Conservation (phyloP, 2,888 invertebrate genomes). For the Heteromyza rotundicornis region DNA sequence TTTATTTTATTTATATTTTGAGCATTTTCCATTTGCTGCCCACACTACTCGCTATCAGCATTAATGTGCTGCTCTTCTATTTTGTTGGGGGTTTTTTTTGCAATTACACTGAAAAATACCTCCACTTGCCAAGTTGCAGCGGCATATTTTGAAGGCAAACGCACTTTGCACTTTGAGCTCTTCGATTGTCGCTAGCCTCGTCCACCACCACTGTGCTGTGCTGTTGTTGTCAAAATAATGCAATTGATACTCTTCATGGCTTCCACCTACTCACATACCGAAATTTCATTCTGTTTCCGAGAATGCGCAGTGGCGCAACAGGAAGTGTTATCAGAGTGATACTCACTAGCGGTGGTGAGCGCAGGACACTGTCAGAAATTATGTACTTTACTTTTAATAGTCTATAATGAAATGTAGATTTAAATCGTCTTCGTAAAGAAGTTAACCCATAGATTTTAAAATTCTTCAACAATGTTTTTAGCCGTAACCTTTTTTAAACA, state of each 20-base stretch:
- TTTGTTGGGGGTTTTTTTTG: neutral
- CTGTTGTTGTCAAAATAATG: constrained; percentile 18
- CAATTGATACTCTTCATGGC: neutral
- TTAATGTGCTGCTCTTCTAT: neutral
- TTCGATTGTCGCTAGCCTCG: constrained; percentile 20
- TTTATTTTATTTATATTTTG: neutral
- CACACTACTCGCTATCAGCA: neutral
- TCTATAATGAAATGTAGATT: no score
- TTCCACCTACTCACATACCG: neutral
- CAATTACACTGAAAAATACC: neutral
- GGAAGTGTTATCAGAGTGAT: constrained; percentile 27
- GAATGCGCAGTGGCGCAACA: constrained; percentile 30
- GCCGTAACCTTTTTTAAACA: no score
- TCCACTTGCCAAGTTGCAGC: neutral
- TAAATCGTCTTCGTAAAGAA: no score
- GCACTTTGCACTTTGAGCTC: constrained; percentile 23
- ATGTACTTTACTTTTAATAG: no score
- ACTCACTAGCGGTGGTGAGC: no score
- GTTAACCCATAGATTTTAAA: no score
- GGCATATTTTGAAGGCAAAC: neutral
- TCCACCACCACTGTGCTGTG: constrained; percentile 19
- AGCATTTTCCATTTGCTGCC: neutral
- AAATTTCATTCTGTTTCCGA: constrained; percentile 28
- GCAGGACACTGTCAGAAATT: no score
- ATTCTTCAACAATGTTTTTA: no score